Base-by-base conservation (phyloP, 2,888 invertebrate genomes). In the Microchrysa polita region DNA sequence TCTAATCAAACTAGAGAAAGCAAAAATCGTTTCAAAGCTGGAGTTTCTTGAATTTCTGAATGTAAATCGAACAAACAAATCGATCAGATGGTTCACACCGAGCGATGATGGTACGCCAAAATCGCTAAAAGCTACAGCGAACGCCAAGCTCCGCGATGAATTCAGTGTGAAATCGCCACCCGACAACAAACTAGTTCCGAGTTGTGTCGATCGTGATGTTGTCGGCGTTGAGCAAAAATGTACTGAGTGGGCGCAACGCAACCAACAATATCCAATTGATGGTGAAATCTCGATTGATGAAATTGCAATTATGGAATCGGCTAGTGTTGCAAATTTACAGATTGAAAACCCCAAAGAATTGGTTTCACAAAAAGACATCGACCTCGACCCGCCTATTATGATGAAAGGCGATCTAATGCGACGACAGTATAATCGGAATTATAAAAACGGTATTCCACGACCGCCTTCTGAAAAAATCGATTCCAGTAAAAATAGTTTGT, bases 211-310 rank as follows among this genome's bases (percentile, higher is more conserved):
- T 1, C n/a, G n/a, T n/a, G 18, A 4, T n/a, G 73, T 60, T 14
- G 12, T 72, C 12, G 67, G 67, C n/a, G 42, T 72, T 20, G 72
- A 69, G 16, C 42, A 63, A 14, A 76, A 76, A 60, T 73, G 72
- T n/a, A 59, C 20, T 1, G 76, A 76, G 63, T 76, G 76, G 76
- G 73, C 72, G 34, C 16, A 61, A 40, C 57, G 69, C 12, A 75
- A 75, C 57, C 14, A 72, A 16, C 44, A 57, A 12, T 72, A 52
- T 40, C 20, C 16, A 20, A n/a, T 72, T 1, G 22, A 67, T 18
- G 23, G 16, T 2, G 55, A 74, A 5, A 60, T 72, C 40, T 14
- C 42, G 1, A 57, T 67, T 12, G 75, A 75, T 44, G 74, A 72
- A 65, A 63, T 74, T 34, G 52, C 72, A 2, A 67, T 73, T 10